These are phyloP conservation scores for Urophycis tenuis DNA, from an alignment of 2,797 vertebrate species.

Conservation along the genomic window DNA sequence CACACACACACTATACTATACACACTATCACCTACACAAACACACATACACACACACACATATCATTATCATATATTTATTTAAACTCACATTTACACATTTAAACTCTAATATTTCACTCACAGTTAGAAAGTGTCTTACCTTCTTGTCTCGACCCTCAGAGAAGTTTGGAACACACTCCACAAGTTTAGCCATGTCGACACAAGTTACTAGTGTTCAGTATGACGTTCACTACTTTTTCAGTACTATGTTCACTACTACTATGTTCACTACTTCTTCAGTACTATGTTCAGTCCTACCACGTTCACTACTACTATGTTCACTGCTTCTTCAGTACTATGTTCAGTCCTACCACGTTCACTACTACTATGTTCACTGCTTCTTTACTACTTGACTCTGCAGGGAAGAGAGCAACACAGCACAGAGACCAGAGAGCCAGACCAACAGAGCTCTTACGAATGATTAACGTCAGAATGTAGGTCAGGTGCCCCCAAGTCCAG, in stretches of 20 bases:
- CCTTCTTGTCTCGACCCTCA: constrained; percentile 85
- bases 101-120: no score
- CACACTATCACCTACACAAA: background rate
- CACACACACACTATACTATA: no score
- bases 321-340: background rate
- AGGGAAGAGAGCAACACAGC: background rate
- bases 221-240: no score
- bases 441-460: background rate
- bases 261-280: no score
- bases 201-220: background rate
- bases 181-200: constrained; percentile 81
- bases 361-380: no score
- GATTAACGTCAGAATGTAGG: background rate
- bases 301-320: no score
- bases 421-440: background rate
- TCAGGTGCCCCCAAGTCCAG: background rate
- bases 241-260: background rate
- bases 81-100: no score
- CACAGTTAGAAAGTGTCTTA: constrained; percentile 39
- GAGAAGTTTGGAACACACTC: constrained; percentile 98
- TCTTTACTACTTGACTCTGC: background rate
- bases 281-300: no score
- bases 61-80: no score
- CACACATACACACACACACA: background rate
- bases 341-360: background rate